Base-by-base conservation (phyloP, 2,888 invertebrate genomes). In the Epinotia bilunana region DNA sequence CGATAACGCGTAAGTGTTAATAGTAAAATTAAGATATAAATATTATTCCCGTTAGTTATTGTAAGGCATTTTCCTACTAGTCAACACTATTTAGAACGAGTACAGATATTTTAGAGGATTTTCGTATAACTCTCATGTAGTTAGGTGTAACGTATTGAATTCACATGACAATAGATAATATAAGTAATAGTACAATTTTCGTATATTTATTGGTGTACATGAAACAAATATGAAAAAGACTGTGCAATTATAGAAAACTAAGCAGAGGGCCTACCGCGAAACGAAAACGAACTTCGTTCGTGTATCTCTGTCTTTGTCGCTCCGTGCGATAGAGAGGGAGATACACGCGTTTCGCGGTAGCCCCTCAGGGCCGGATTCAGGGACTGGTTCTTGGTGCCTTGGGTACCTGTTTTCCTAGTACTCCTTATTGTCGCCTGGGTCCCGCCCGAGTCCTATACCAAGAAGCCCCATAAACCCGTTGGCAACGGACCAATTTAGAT, bases 1-100 rank as follows among this genome's bases (percentile, higher is more conserved):
- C 57, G 58, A 57, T 79, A 73, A 73, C 49, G 49, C 55, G 55
- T 68, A 28, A 67, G 68, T 62, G 62, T 53, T 63, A 72, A 57
- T 60, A 60, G 58, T 78, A 78, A 68, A 77, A 77, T 16, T 81
- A 82, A 81, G 81, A 74, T 74, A 57, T 79, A 80, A 78, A 78
- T 80, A 78, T 78, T 78, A 71, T 78, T 77, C 71, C 73, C 77
- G 28, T 62, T 71, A 74, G 55, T 74, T 60, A 53, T 67, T 23
- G 33, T 72, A 67, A 76, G 79, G 78, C 73, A 80, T 80, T 82
- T 82, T 81, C 79, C 76, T 78, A 80, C 87, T 87, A 87, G 87
- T 87, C 87, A 83, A 76, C 77, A 75, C 71, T 69, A 73, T 63
- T 76, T 73, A 57, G 73, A 49, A 64, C 69, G 73, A 83, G 80